Percentiles rank a stretch among this genome's conserved stretches.
These are phyloP conservation scores for Tethea ocularis DNA, from an alignment of 2,888 invertebrate species.

Conservation along the genomic window DNA sequence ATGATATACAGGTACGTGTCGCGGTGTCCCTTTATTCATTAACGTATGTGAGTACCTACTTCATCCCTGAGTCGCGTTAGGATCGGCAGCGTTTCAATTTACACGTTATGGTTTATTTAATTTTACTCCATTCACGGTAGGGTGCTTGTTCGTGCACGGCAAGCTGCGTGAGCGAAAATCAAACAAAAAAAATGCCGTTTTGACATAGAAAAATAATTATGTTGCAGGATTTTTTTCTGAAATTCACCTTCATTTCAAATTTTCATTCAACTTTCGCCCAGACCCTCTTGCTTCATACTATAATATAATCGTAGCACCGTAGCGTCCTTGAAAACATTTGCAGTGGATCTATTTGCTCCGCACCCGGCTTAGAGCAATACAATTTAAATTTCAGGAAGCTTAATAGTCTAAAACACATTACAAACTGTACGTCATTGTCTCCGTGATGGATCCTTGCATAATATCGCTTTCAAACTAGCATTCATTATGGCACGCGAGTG, in stretches of 20 bases:
- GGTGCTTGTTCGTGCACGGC: not conserved
- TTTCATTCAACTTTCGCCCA: too few relatives aligned
- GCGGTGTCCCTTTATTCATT: constrained; percentile 51
- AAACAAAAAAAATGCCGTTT: not conserved
- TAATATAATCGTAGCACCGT: too few relatives aligned
- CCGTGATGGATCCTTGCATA: constrained; percentile 48
- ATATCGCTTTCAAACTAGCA: constrained; percentile 58
- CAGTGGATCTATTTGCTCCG: constrained; percentile 28
- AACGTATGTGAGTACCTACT: constrained; percentile 20
- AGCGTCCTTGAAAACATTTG: constrained; percentile 14
- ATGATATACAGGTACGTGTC: constrained; percentile 11
- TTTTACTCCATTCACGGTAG: constrained; percentile 32
- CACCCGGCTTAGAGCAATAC: constrained; percentile 12
- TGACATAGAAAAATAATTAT: not conserved
- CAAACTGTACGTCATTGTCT: constrained; percentile 46
- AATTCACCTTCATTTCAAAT: too few relatives aligned
- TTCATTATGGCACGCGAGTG: constrained; percentile 45
- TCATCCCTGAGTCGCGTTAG: constrained; percentile 28
- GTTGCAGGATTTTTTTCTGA: not conserved
- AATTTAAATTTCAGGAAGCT: constrained; percentile 24
- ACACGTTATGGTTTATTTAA: constrained; percentile 67
- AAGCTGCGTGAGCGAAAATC: not conserved
- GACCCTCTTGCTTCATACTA: too few relatives aligned
- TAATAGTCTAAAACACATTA: constrained; percentile 45
- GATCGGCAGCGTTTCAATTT: constrained; percentile 65